Percentiles rank a stretch among this genome's conserved stretches.
Evolutionary conservation across 1,140 invertebrate genomes (phyloP).

Genomic region (Physella acuta): DNA sequence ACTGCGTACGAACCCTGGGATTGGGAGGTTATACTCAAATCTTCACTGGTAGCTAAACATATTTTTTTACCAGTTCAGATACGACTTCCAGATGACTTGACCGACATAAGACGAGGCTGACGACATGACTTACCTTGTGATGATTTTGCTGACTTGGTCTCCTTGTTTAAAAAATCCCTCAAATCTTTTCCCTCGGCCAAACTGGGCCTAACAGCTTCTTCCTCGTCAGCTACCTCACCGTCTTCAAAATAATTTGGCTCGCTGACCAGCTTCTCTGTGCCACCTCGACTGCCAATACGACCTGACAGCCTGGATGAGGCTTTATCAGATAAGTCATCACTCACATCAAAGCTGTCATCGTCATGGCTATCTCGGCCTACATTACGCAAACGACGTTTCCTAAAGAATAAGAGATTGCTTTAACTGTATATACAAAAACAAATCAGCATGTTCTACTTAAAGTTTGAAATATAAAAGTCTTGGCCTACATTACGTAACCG

Average conservation of each 20-base stretch:
- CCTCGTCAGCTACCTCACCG: neutral
- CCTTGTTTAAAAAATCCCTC: constrained; percentile 17
- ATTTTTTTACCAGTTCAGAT: no score
- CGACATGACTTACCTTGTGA: constrained; percentile 1
- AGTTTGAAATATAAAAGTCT: no score
- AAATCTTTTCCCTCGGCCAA: constrained; percentile 18
- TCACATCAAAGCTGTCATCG: neutral
- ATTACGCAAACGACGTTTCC: neutral
- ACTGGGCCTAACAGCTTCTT: neutral
- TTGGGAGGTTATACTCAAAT: no score
- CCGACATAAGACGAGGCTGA: neutral
- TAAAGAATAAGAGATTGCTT: neutral
- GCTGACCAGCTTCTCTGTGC: neutral
- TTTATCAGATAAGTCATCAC: no score
- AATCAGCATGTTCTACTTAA: no score
- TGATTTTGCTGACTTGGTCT: neutral
- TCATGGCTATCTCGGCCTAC: neutral
- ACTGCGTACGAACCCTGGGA: no score
- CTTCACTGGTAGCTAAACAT: no score
- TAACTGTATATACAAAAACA: neutral
- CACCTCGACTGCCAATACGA: neutral
- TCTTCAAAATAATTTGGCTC: neutral
- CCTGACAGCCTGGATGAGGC: constrained; percentile 8
- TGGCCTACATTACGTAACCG: no score
- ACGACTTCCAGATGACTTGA: no score